A percentile compares a stretch with the other conserved stretches of the same genome.
Evolutionary conservation across 2,113 vertebrate genomes (phyloP).

Genomic region (Cochlearius cochlearius): DNA sequence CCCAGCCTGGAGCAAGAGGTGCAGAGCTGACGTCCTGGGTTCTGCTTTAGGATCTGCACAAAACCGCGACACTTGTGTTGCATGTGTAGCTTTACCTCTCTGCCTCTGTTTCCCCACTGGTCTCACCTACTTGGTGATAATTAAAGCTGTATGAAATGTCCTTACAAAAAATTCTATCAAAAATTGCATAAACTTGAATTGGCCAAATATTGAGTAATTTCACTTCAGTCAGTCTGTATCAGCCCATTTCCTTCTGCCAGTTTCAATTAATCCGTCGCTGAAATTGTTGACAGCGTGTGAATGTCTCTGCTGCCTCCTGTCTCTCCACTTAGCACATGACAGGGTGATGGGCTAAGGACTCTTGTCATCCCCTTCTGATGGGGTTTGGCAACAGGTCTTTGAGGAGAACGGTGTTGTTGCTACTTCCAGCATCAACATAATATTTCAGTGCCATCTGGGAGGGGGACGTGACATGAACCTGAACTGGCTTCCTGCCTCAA

Average conservation of each 20-base stretch:
- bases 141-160: not conserved
- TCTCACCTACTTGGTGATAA: not conserved
- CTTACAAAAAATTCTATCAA: not conserved
- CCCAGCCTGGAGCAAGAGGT: not conserved
- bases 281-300: constrained; percentile 3
- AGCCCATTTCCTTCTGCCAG: not conserved
- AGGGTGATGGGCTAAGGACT: constrained; percentile 40
- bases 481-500: not conserved
- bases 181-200: not conserved
- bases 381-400: constrained; percentile 42
- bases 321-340: not conserved
- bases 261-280: constrained; percentile 42
- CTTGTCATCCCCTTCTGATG: constrained; percentile 36
- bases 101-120: not conserved
- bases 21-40: not conserved
- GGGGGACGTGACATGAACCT: not conserved
- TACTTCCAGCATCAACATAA: not conserved
- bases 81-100: not conserved
- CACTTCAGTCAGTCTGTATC: not conserved
- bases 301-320: constrained; percentile 14
- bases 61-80: fast-evolving
- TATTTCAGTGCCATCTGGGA: not conserved
- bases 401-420: not conserved
- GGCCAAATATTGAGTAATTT: not conserved
- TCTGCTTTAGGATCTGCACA: not conserved